Evolutionary conservation across 2,797 vertebrate genomes (phyloP).

Genomic region (Notolabrus celidotus): DNA sequence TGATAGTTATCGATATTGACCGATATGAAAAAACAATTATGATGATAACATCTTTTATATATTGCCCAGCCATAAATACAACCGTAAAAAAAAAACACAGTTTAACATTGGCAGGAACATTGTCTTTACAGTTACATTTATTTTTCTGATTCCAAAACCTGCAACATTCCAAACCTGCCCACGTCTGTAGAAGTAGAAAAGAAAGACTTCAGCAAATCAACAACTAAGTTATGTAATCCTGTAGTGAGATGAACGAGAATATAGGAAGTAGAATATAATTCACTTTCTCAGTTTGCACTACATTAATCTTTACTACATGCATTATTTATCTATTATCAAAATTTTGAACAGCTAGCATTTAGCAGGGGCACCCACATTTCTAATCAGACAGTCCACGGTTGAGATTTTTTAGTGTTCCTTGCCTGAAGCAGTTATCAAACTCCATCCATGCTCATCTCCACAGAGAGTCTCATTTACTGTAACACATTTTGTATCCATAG

Average conservation of each 20-base stretch:
- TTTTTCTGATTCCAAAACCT: no score
- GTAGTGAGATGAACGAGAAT: background rate
- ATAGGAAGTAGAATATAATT: conserved; percentile 62
- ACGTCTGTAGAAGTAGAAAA: background rate
- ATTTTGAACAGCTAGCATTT: conserved; percentile 61
- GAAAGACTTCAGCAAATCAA: background rate
- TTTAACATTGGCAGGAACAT: no score
- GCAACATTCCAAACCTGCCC: no score
- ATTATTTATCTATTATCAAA: conserved; percentile 75
- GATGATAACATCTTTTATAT: no score
- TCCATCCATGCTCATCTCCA: conserved; percentile 17
- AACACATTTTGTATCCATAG: conserved; percentile 21
- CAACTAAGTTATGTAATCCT: conserved; percentile 1
- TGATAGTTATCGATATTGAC: no score
- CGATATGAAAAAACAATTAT: no score
- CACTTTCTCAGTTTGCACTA: conserved; percentile 54
- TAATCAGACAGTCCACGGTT: conserved; percentile 38
- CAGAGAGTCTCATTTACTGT: conserved; percentile 38
- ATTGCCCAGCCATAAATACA: no score
- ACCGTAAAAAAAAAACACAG: no score
- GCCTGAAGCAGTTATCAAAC: conserved; percentile 40
- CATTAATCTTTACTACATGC: conserved; percentile 62
- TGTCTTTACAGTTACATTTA: no score
- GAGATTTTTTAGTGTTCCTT: conserved; percentile 24
- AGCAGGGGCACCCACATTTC: conserved; percentile 35